These are phyloP conservation scores for Drosophila fulvimacula DNA, from an alignment of 2,888 invertebrate species.

Conservation along the genomic window DNA sequence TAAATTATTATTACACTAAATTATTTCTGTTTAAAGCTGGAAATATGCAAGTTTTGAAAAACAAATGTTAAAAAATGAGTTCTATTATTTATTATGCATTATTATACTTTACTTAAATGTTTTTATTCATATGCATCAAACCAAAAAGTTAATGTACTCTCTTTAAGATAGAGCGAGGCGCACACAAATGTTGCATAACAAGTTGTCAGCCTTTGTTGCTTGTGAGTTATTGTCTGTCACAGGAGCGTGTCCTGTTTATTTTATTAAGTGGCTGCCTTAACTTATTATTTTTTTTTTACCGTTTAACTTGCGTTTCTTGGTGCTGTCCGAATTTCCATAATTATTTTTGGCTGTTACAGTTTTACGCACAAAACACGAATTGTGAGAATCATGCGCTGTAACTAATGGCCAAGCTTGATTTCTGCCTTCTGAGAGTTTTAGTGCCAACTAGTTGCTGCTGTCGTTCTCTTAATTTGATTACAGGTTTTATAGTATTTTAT, in stretches of 20 bases:
- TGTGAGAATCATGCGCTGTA: conserved; percentile 65
- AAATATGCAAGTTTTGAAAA: background rate
- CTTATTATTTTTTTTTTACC: conserved; percentile 39
- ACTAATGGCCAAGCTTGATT: conserved; percentile 65
- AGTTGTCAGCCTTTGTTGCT: conserved; percentile 40
- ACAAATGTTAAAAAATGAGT: too few species aligned
- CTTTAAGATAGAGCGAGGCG: background rate
- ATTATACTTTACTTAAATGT: background rate
- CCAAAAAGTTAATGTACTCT: background rate
- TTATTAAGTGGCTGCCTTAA: conserved; percentile 28
- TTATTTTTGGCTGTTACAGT: conserved; percentile 28
- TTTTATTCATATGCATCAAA: background rate
- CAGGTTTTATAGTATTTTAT: conserved; percentile 50
- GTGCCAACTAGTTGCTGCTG: conserved; percentile 27
- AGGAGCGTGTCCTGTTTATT: conserved; percentile 60
- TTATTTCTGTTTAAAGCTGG: background rate
- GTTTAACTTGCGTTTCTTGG: conserved; percentile 27
- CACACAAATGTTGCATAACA: conserved; percentile 49
- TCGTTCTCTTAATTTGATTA: conserved; percentile 72
- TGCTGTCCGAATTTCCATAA: conserved; percentile 26
- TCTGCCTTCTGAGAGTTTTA: conserved; percentile 26
- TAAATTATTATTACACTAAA: background rate
- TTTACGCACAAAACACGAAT: background rate
- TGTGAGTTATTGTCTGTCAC: conserved; percentile 53
- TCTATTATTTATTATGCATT: too few species aligned